Base-by-base conservation (phyloP, 1,140 invertebrate species). In the Tetramorium simillimum region DNA sequence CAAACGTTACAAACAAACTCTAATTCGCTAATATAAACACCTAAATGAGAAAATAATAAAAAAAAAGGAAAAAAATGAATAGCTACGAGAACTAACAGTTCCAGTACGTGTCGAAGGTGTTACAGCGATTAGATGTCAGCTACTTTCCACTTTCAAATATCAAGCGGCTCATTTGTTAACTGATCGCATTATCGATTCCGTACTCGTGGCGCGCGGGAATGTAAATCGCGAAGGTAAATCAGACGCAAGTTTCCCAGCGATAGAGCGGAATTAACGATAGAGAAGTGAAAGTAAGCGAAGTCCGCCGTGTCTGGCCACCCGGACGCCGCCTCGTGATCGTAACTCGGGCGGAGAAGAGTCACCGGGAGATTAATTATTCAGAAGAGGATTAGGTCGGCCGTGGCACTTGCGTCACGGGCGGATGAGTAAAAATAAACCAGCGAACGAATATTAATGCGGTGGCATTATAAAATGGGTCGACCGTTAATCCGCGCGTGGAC, bases 211-310 rank as follows among this genome's bases (percentile, higher is more conserved):
- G 33, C 28, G 51, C 51, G 65, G 51, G 37, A 58, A 82, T 80
- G n/a, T 69, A 56, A 81, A 70, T 53, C 21, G 16, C 33, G 14
- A 56, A 72, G 37, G 51, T 53, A 70, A 81, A 53, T 70, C 63
- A 53, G 51, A 82, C 40, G 18, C 53, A 33, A 82, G 67, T 84
- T 60, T 60, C 40, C 24, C 40, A 14, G 28, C 40, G 80, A 82
- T 73, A 82, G 56, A 46, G 14, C 28, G 69, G 40, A 46, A 75
- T 84, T 60, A 73, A 84, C 69, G 69, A 49, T 46, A 49, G 28
- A 73, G 28, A 84, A 84, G 80, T 60, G 80, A 84, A 84, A 84
- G 80, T 82, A 60, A 82, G n/a, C 53, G 18, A 60, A 58, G 69
- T 70, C 46, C 16, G 16, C 51, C 63, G 65, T 43, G 78, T 82